Conservation (phyloP, 2,113 vertebrate species). For the Colius striatus region DNA sequence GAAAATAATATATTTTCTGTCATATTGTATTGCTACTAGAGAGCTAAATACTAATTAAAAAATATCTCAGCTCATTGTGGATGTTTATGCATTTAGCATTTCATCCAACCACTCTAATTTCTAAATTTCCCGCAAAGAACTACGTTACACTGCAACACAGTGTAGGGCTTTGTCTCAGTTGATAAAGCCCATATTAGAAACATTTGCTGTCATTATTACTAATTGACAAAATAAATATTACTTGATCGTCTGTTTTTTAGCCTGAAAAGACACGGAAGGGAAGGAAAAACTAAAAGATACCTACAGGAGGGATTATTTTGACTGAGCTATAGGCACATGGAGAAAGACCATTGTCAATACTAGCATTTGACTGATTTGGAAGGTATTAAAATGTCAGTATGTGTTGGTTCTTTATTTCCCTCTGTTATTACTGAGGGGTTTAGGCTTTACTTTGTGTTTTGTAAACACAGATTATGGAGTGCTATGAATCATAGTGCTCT, state of each 20-base stretch:
- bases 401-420: not conserved
- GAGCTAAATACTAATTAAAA: constrained; percentile 16
- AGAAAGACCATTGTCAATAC: not conserved
- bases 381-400: not conserved
- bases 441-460: not conserved
- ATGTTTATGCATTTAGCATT: not conserved
- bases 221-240: not conserved
- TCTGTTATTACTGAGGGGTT: not conserved
- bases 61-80: not conserved
- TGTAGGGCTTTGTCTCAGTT: not conserved
- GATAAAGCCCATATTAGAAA: not conserved
- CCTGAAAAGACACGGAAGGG: not conserved
- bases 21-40: constrained; percentile 17
- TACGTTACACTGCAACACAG: not conserved
- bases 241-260: not conserved
- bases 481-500: not conserved
- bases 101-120: not conserved
- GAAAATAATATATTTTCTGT: constrained; percentile 66
- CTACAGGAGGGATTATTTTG: not conserved
- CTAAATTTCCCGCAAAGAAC: not conserved
- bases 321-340: not conserved
- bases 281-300: not conserved
- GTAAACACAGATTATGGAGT: not conserved
- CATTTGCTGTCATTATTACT: not conserved
- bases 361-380: not conserved